Evolutionary conservation across 2,888 invertebrate genomes (phyloP), one percentile per base, ranked within the genome.

Genomic region (Zele albiditarsus): DNA sequence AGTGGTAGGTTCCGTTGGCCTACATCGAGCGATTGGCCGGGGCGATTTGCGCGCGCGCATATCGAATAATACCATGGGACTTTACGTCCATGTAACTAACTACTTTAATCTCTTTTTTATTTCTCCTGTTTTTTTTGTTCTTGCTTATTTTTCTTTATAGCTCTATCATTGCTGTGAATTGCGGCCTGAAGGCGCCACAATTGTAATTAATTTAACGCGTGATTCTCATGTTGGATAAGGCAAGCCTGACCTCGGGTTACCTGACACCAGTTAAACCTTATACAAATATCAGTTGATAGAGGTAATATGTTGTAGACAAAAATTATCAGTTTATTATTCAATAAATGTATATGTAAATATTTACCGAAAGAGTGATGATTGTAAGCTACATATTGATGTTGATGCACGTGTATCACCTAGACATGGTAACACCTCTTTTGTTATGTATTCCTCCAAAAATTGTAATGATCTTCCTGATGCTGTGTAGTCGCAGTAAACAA

Each of bases 321-420:
- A 23, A 73, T 60, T 67, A 10, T 8, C 25, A 0, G n/a, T 5
- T n/a, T 31, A 28, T n/a, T 66, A 70, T 57, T 10, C 28, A 38
- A 49, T 70, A 62, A 25, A 67, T 12, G 20, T 60, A 58, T 33
- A 4, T 46, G 20, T 42, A 46, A 20, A 62, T n/a, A 46, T 79
- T 81, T 91, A 96, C 94, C 96, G 94, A 91, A 94, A 97, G 77
- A 96, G 91, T 73, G 96, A 95, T 71, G 96, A 95, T 90, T 97
- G 97, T 70, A 96, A 92, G 25, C 97, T 96, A 23, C 96, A 96
- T 82, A 96, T 93, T 49, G 95, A 94, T 42, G 95, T 94, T 5
- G 96, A 96, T 1, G 96, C 93, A 85, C 94, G 94, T 5, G 95
- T 95, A 82, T 96, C 96, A 20, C 96, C 97, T 87, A 97, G 96